Evolutionary conservation across 2,797 vertebrate species (phyloP).

Genomic region (Apodemus agrarius): DNA sequence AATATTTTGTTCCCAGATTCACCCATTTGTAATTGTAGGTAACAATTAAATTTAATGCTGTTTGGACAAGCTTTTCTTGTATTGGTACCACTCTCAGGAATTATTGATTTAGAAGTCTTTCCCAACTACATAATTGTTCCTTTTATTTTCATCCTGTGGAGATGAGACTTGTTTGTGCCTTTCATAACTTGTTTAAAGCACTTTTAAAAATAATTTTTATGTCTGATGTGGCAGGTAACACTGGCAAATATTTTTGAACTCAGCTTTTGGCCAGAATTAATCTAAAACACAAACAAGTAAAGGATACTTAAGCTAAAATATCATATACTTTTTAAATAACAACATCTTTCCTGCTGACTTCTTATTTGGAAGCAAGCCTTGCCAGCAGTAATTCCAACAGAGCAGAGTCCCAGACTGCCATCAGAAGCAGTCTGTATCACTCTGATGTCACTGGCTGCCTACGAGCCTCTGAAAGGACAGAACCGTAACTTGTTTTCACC

Average conservation of each 20-base stretch:
- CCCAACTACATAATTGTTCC: slow-evolving; percentile 61
- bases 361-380: slow-evolving; percentile 21
- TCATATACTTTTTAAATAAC: slow-evolving; percentile 18
- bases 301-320: slow-evolving; percentile 40
- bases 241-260: slow-evolving; percentile 64
- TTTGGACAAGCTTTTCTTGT: slow-evolving; percentile 56
- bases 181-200: slow-evolving; percentile 72
- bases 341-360: slow-evolving; percentile 46
- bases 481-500: not conserved
- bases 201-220: slow-evolving; percentile 67
- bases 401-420: not conserved
- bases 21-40: slow-evolving; percentile 51
- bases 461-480: slow-evolving; percentile 53
- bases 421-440: slow-evolving; percentile 42
- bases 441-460: slow-evolving; percentile 37
- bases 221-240: slow-evolving; percentile 46
- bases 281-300: slow-evolving; percentile 58
- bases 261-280: slow-evolving; percentile 64
- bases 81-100: slow-evolving; percentile 71
- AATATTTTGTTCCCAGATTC: slow-evolving; percentile 54
- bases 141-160: slow-evolving; percentile 67
- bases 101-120: slow-evolving; percentile 65
- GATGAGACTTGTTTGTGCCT: slow-evolving; percentile 75
- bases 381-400: not conserved
- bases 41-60: slow-evolving; percentile 59